Conservation (phyloP, 1,140 invertebrate genomes). For the Leptinotarsa undecemlineata region DNA sequence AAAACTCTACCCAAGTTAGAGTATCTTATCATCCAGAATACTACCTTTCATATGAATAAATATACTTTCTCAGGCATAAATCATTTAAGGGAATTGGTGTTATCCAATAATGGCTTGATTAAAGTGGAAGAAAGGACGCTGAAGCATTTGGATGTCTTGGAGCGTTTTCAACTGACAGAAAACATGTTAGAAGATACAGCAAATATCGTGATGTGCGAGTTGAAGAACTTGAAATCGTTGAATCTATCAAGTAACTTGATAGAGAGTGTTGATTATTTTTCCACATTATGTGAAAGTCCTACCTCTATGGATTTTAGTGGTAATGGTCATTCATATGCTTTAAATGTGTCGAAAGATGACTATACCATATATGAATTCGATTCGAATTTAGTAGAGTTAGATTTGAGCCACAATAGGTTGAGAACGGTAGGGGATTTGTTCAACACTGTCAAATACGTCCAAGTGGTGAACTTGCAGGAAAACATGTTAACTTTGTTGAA, state of each 20-base stretch:
- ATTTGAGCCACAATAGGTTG: constrained; percentile 46
- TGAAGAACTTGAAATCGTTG: constrained; percentile 35
- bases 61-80: constrained; percentile 34
- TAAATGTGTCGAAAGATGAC: background rate
- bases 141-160: constrained; percentile 34
- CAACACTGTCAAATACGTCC: constrained; percentile 34
- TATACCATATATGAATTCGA: constrained; percentile 14
- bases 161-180: constrained; percentile 41
- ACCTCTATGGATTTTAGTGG: constrained; percentile 21
- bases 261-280: constrained; percentile 23
- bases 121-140: constrained; percentile 33
- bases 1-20: constrained; percentile 33
- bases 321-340: constrained; percentile 3
- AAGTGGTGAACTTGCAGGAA: constrained; percentile 31
- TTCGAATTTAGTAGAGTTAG: constrained; percentile 34
- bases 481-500: constrained; percentile 36
- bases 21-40: constrained; percentile 35
- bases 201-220: constrained; percentile 40
- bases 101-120: constrained; percentile 40
- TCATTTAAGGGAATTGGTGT: constrained; percentile 38
- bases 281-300: constrained; percentile 13
- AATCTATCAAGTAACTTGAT: constrained; percentile 38
- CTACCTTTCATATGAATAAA: constrained; percentile 32
- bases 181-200: constrained; percentile 39
- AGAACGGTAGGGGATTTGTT: constrained; percentile 32